phyloP scores from a whole-genome alignment of 2,113 vertebrate species.

The Ranitomeya variabilis region DNA sequence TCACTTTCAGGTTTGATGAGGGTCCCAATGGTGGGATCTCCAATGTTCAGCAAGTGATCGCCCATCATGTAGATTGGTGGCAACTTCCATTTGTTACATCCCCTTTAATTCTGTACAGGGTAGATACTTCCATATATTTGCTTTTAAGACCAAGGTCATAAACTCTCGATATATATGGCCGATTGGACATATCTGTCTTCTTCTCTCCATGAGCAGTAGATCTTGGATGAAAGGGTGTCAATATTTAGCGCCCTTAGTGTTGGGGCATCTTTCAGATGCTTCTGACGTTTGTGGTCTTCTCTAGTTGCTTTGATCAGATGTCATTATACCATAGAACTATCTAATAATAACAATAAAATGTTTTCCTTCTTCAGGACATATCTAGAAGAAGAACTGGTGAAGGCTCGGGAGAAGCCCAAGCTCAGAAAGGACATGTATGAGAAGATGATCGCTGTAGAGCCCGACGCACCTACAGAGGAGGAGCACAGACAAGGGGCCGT shows the following conservation, averaged over 20 bases:
- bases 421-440: conserved; percentile 87
- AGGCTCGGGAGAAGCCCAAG: conserved; percentile 81
- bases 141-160: not conserved
- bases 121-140: not conserved
- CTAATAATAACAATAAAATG: no score
- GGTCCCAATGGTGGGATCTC: no score
- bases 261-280: no score
- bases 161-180: not conserved
- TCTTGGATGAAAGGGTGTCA: no score
- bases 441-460: conserved; percentile 90
- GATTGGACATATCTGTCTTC: not conserved
- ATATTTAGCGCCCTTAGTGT: no score
- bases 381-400: conserved; percentile 86
- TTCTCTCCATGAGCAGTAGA: not conserved
- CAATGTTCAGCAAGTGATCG: no score
- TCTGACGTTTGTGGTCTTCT: no score
- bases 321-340: not conserved
- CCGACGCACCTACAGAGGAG: conserved; percentile 78
- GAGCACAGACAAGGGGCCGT: conserved; percentile 79
- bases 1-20: no score
- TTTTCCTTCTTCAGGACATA: conserved; percentile 76
- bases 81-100: no score
- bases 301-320: not conserved
- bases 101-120: not conserved
- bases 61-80: no score